Conservation (phyloP, 2,888 invertebrate species). For the Ramazzottius varieornatus region DNA sequence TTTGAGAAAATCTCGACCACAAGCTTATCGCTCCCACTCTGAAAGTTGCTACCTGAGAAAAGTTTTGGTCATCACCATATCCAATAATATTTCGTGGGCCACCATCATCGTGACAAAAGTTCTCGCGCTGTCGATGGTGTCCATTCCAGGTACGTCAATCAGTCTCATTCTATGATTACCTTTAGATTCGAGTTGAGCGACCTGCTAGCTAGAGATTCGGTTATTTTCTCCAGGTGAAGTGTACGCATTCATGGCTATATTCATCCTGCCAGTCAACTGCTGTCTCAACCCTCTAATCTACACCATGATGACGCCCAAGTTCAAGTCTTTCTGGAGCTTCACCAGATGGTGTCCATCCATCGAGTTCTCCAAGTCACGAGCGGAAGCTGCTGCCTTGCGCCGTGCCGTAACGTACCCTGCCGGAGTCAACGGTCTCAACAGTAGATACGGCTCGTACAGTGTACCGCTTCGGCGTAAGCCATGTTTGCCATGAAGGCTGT, state of each 20-base stretch:
- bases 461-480: too few relatives aligned
- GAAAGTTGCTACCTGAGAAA: too few relatives aligned
- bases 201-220: too few relatives aligned
- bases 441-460: too few relatives aligned
- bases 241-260: neutral
- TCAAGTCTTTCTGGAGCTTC: too few relatives aligned
- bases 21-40: neutral
- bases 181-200: too few relatives aligned
- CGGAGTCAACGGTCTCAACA: neutral
- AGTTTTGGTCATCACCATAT: neutral
- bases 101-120: conserved; percentile 33
- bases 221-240: too few relatives aligned
- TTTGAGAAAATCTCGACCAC: neutral
- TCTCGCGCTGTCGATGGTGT: neutral
- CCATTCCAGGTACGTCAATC: neutral
- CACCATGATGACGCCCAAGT: neutral
- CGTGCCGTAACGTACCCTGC: neutral
- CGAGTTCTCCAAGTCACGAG: too few relatives aligned
- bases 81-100: conserved; percentile 35
- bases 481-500: too few relatives aligned
- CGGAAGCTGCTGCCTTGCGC: neutral
- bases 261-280: neutral
- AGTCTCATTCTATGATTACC: too few relatives aligned
- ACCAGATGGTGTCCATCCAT: too few relatives aligned
- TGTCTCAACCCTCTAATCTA: neutral